Evolutionary conservation across 2,888 invertebrate genomes (phyloP).

Genomic region (Lycia hirtaria): DNA sequence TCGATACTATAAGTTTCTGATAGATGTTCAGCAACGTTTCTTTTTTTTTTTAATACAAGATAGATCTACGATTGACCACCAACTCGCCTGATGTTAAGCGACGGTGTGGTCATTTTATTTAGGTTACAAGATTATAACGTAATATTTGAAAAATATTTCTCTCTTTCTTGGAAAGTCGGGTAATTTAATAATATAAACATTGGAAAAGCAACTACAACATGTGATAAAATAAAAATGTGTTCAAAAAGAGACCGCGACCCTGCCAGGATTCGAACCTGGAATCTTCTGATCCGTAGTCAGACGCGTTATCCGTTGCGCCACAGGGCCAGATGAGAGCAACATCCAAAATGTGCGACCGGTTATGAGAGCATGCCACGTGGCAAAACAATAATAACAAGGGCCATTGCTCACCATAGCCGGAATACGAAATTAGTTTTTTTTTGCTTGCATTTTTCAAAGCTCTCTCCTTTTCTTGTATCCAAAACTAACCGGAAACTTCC

Average conservation of each 20-base stretch:
- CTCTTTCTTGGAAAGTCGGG: too few relatives aligned
- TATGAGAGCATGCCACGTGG: constrained; percentile 6
- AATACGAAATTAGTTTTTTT: background rate
- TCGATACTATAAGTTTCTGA: too few relatives aligned
- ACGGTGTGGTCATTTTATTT: too few relatives aligned
- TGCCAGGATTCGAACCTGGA: constrained; percentile 89
- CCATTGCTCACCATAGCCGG: background rate
- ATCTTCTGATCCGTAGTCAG: constrained; percentile 90
- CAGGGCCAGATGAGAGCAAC: constrained; percentile 72
- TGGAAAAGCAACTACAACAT: background rate
- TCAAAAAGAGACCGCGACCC: constrained; percentile 64
- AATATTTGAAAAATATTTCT: too few relatives aligned
- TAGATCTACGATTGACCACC: too few relatives aligned
- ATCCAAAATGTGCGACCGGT: background rate
- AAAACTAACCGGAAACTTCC: too few relatives aligned
- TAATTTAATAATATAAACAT: too few relatives aligned
- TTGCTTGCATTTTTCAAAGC: constrained; percentile 40
- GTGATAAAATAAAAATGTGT: background rate
- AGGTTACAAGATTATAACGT: too few relatives aligned
- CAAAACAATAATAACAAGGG: background rate
- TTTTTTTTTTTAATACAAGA: too few relatives aligned
- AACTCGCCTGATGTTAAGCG: too few relatives aligned
- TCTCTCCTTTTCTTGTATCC: too few relatives aligned
- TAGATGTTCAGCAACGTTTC: too few relatives aligned
- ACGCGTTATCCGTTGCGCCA: constrained; percentile 89